A percentile compares a stretch with the other conserved stretches of the same genome.
These are phyloP conservation scores for Mionectes olivaceus DNA, from an alignment of 2,797 vertebrate genomes.

Conservation along the genomic window DNA sequence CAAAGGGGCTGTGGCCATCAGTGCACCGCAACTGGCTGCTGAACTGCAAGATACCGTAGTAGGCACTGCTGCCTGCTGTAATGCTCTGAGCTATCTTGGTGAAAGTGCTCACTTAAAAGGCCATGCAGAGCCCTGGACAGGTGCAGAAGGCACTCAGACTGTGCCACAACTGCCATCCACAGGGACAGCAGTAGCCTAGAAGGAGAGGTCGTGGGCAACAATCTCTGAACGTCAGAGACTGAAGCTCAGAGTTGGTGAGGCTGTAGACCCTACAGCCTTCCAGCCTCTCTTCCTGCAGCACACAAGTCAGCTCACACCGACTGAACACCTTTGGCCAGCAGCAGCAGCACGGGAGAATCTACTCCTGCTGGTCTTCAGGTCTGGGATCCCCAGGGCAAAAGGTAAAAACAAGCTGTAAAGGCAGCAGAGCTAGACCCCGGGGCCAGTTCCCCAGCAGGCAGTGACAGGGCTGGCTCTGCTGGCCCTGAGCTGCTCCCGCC, in stretches of 20 bases:
- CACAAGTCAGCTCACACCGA: conserved; percentile 67
- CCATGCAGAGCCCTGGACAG: conserved; percentile 76
- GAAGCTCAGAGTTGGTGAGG: conserved; percentile 77
- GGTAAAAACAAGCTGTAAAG: neutral
- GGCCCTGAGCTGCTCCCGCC: accelerated
- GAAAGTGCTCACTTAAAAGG: conserved; percentile 65
- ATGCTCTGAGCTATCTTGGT: conserved; percentile 43
- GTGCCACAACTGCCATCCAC: neutral
- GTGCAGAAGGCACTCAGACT: neutral
- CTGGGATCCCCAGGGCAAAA: neutral
- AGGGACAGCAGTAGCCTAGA: accelerated
- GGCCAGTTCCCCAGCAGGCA: neutral
- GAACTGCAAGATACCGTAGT: conserved; percentile 83
- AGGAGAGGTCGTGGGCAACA: neutral
- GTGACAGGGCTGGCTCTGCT: neutral
- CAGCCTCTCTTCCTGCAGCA: conserved; percentile 70
- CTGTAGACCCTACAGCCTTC: conserved; percentile 57
- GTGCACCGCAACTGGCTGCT: conserved; percentile 82
- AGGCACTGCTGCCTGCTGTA: conserved; percentile 55
- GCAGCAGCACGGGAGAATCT: neutral
- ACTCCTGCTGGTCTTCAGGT: accelerated
- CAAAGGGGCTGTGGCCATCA: neutral
- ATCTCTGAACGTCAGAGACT: too few relatives aligned
- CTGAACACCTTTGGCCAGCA: conserved; percentile 54
- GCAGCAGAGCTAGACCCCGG: neutral